These are phyloP conservation scores for Magallana angulata DNA, from an alignment of 1,140 invertebrate species.

Conservation along the genomic window DNA sequence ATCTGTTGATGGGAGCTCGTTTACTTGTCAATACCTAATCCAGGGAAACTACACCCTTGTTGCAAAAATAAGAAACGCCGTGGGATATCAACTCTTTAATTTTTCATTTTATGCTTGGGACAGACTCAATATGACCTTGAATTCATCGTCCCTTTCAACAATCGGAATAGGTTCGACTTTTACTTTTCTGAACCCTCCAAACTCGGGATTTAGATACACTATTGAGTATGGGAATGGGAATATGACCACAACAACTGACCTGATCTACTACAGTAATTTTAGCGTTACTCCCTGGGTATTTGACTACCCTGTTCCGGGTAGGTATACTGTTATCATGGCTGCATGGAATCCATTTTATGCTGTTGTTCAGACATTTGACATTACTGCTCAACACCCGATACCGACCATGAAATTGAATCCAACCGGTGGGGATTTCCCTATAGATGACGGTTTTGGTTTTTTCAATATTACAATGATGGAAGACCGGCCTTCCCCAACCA, in stretches of 20 bases:
- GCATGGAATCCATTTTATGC: slow-evolving; percentile 35
- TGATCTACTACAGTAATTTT: slow-evolving; percentile 19
- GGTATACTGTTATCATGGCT: not conserved
- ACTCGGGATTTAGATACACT: not conserved
- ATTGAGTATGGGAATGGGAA: slow-evolving; percentile 28
- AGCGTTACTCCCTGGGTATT: not conserved
- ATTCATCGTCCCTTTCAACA: not conserved
- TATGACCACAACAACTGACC: not conserved
- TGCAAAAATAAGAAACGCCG: slow-evolving; percentile 17
- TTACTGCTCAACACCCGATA: slow-evolving; percentile 34
- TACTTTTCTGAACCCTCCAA: slow-evolving; percentile 21
- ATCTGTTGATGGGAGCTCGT: not conserved
- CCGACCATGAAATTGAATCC: slow-evolving; percentile 19
- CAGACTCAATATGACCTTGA: not conserved
- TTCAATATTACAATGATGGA: slow-evolving; percentile 36
- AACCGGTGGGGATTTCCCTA: slow-evolving; percentile 28
- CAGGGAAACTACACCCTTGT: slow-evolving; percentile 35
- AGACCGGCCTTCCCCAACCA: slow-evolving; percentile 27
- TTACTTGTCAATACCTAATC: slow-evolving; percentile 11
- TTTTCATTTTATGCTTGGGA: slow-evolving; percentile 42
- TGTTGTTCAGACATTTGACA: slow-evolving; percentile 15
- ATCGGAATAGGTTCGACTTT: not conserved
- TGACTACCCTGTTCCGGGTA: not conserved
- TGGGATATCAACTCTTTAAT: slow-evolving; percentile 16
- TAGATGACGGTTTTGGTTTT: not conserved